These are phyloP conservation scores for Pluvialis apricaria DNA, from an alignment of 2,113 vertebrate genomes.

Conservation along the genomic window DNA sequence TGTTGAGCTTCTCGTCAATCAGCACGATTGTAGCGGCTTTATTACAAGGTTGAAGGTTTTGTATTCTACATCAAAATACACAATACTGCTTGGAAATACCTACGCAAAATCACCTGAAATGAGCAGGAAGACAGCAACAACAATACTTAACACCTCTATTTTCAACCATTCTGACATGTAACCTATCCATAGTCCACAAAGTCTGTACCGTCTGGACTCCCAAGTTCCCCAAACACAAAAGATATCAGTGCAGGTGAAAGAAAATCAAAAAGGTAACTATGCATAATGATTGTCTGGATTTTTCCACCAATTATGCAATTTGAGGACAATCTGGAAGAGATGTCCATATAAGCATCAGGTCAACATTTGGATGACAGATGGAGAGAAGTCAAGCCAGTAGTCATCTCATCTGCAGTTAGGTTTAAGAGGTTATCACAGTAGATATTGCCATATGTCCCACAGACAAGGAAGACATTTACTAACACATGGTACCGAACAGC, in stretches of 20 bases:
- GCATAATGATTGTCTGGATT: background rate
- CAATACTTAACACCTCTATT: background rate
- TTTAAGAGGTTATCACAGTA: conserved; percentile 11
- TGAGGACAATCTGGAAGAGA: background rate
- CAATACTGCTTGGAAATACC: background rate
- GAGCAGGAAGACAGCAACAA: background rate
- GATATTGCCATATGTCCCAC: background rate
- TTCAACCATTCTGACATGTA: background rate
- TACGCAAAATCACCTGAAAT: background rate
- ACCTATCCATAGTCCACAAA: background rate
- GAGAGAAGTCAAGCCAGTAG: background rate
- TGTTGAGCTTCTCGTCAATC: no score
- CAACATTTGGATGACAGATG: conserved; percentile 22
- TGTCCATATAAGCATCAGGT: background rate
- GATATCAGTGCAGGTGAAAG: background rate
- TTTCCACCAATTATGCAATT: background rate
- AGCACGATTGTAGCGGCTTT: background rate
- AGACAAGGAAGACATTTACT: background rate
- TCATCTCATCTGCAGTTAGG: background rate
- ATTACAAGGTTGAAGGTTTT: background rate
- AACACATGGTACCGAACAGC: background rate
- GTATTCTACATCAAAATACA: background rate
- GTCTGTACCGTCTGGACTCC: background rate
- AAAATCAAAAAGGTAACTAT: background rate
- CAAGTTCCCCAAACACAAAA: background rate